Percentiles rank a stretch among this genome's conserved stretches.
These are phyloP conservation scores for Salpingus planirostris DNA, from an alignment of 2,888 invertebrate species.

Conservation along the genomic window DNA sequence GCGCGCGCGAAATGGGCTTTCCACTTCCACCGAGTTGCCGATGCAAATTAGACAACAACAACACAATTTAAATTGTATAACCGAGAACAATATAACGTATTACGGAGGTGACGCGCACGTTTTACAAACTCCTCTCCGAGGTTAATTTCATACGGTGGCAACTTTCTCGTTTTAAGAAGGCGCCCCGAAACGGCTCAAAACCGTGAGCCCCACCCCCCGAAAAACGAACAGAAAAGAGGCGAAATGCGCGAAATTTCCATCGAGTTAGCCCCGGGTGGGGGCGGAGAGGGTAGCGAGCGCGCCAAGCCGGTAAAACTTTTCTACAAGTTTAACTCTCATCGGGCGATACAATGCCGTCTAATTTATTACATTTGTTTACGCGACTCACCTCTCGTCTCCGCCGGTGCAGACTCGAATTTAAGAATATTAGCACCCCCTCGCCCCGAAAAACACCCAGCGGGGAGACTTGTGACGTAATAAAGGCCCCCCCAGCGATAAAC, in stretches of 20 bases:
- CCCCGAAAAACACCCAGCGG: no score
- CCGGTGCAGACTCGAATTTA: no score
- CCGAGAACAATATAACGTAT: constrained; percentile 30
- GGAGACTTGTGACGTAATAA: no score
- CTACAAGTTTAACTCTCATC: constrained; percentile 24
- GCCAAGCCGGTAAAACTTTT: no score
- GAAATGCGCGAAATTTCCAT: constrained; percentile 22
- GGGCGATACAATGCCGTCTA: constrained; percentile 26
- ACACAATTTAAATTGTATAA: constrained; percentile 29
- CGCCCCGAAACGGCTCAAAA: no score
- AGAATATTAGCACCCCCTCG: no score
- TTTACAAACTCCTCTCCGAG: constrained; percentile 20
- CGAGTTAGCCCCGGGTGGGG: constrained; percentile 26
- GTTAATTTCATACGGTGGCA: constrained; percentile 32
- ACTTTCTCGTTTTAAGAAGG: constrained; percentile 26
- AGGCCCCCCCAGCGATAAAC: no score
- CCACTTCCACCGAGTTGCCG: constrained; percentile 16
- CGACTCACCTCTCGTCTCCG: constrained; percentile 1
- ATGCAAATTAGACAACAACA: constrained; percentile 28
- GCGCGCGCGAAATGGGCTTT: no score
- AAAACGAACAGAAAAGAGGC: constrained; percentile 23
- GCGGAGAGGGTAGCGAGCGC: no score
- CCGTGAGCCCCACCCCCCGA: no score
- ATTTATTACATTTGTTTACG: constrained; percentile 31
- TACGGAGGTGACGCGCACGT: constrained; percentile 24